These are phyloP conservation scores for Lepilemur ruficaudatus DNA, from an alignment of 2,797 vertebrate species.

Conservation along the genomic window DNA sequence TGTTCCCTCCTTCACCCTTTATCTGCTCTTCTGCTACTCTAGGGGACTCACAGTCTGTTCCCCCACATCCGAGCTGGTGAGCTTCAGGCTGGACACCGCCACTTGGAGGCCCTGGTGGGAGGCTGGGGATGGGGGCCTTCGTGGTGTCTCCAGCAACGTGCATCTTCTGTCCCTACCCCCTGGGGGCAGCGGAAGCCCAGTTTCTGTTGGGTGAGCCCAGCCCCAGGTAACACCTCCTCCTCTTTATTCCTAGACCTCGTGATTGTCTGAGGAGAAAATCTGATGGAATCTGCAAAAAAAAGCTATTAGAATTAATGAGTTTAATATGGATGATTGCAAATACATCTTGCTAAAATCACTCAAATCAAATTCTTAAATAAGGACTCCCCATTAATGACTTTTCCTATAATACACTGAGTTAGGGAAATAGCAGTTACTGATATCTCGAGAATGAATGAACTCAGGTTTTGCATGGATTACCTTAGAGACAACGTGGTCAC, in stretches of 20 bases:
- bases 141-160: background rate
- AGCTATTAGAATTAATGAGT: background rate
- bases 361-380: background rate
- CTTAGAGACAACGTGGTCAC: background rate
- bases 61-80: too few species aligned
- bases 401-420: background rate
- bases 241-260: background rate
- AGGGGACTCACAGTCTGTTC: background rate
- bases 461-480: background rate
- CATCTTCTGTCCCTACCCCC: background rate
- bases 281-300: background rate
- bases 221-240: background rate
- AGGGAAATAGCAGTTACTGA: background rate
- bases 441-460: background rate
- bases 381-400: background rate
- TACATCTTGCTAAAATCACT: background rate
- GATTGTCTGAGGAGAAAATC: background rate
- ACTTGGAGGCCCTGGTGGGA: background rate
- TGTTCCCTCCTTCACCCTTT: background rate
- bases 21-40: background rate
- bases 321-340: background rate
- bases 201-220: background rate
- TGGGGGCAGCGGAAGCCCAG: background rate
- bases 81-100: accelerated
- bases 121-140: background rate